Evolutionary conservation across 2,113 vertebrate species (phyloP), one percentile per base, ranked within the genome.

Genomic region (Phrynosoma platyrhinos): DNA sequence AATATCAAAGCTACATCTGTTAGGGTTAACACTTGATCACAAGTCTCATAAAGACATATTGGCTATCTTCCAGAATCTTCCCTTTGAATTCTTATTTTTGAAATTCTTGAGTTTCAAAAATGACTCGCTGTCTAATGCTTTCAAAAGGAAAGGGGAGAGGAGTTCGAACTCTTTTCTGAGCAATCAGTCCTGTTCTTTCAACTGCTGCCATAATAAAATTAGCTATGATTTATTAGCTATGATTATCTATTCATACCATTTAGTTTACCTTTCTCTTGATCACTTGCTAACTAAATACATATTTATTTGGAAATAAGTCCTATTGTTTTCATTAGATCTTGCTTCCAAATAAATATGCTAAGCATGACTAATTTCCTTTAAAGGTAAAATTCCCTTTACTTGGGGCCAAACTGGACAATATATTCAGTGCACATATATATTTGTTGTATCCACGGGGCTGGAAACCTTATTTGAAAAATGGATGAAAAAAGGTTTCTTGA

Each of bases 1-100:
- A 75, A 85, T 82, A 64, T n/a, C 83, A 16, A 88, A 90, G 14
- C 42, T 36, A 8, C 32, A 58, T 42, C 5, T 76, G 76, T 25
- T 23, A 55, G 47, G 25, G 25, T 64, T 66, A 25, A 36, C 30
- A 21, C 16, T 82, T 47, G 7, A 83, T 52, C 9, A 82, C 82
- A 69, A 90, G 47, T 85, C 89, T 14, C 47, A 88, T 0, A 5
- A 83, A 32, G 40, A 62, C 47, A 2, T 81, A 77, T 8, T 75
- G 2, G 83, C 27, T 9, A 32, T 23, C 5, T n/a, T 66, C 40
- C 36, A 52, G 40, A 32, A 74, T n/a, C 47, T 64, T 32, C 9
- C 23, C 21, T 53, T 40, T 84, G 66, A 58, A 55, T 55, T 72
- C 12, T 66, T 21, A 12, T 76, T 85, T 76, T 30, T 85, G 36